phyloP scores from a whole-genome alignment of 1,140 invertebrate species.

The Heliothis subflexa region DNA sequence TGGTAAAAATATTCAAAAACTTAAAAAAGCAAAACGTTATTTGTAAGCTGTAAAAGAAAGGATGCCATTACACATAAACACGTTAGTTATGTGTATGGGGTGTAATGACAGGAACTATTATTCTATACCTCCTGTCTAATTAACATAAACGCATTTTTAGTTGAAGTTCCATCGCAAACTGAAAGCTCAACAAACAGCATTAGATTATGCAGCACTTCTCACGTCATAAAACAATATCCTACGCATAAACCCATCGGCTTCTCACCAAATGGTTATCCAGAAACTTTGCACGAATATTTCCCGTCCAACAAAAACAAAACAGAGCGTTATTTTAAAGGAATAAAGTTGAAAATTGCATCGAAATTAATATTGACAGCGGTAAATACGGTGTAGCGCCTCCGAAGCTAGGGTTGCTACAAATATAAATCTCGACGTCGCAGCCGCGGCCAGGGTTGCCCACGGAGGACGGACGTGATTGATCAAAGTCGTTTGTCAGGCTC shows the following conservation, averaged over 20 bases:
- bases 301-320: background rate
- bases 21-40: no score
- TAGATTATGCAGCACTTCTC: slow-evolving; percentile 40
- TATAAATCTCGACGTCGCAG: slow-evolving; percentile 73
- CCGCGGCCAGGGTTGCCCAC: slow-evolving; percentile 67
- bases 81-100: no score
- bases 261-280: slow-evolving; percentile 43
- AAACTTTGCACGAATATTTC: slow-evolving; percentile 33
- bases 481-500: slow-evolving; percentile 82
- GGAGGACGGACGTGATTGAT: slow-evolving; percentile 76
- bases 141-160: background rate
- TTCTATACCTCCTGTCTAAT: background rate
- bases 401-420: slow-evolving; percentile 66
- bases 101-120: no score
- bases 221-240: slow-evolving; percentile 48
- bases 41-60: no score
- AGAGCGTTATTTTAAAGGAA: background rate
- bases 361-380: slow-evolving; percentile 53
- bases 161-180: background rate
- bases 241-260: slow-evolving; percentile 48
- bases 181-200: slow-evolving; percentile 35
- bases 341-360: slow-evolving; percentile 55
- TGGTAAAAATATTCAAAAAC: no score
- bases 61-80: no score
- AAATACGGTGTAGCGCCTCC: slow-evolving; percentile 55